Evolutionary conservation across 1,140 invertebrate genomes (phyloP).

Genomic region (Drepana arcuata): DNA sequence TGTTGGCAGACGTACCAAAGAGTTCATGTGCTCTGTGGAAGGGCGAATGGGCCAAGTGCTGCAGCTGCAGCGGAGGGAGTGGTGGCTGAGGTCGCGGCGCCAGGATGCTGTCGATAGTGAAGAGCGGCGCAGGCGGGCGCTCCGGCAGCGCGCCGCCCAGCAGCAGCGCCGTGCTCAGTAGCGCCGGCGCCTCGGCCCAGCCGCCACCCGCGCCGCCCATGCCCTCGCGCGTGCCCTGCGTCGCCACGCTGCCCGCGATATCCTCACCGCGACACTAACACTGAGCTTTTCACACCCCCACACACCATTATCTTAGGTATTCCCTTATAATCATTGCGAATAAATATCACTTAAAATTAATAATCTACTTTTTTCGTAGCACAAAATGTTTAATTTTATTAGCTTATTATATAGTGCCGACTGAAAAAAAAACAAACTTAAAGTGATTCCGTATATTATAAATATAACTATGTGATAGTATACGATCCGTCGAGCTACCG

Average conservation of each 20-base stretch:
- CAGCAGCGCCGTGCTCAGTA: conserved; percentile 60
- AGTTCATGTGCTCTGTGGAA: conserved; percentile 80
- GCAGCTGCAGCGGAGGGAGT: conserved; percentile 62
- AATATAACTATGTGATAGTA: too few species aligned
- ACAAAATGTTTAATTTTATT: too few species aligned
- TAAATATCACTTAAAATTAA: too few species aligned
- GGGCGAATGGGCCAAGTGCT: conserved; percentile 54
- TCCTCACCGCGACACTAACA: conserved; percentile 7
- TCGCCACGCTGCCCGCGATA: conserved; percentile 13
- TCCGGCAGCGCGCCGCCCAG: conserved; percentile 51
- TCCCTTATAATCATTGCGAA: background rate
- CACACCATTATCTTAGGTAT: conserved; percentile 1
- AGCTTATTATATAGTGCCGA: too few species aligned
- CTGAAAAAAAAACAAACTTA: too few species aligned
- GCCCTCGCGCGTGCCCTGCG: conserved; percentile 15
- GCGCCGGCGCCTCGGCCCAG: conserved; percentile 49
- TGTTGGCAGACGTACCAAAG: conserved; percentile 75
- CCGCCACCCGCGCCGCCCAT: conserved; percentile 29
- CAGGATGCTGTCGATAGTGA: conserved; percentile 87
- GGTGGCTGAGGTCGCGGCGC: conserved; percentile 74
- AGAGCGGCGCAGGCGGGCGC: conserved; percentile 77
- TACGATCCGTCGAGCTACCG: too few species aligned
- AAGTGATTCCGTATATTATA: too few species aligned
- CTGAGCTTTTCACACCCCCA: conserved; percentile 1
- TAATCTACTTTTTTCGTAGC: too few species aligned